Base-by-base conservation (phyloP, 2,797 vertebrate genomes). In the Phrynocephalus guinanensis region DNA sequence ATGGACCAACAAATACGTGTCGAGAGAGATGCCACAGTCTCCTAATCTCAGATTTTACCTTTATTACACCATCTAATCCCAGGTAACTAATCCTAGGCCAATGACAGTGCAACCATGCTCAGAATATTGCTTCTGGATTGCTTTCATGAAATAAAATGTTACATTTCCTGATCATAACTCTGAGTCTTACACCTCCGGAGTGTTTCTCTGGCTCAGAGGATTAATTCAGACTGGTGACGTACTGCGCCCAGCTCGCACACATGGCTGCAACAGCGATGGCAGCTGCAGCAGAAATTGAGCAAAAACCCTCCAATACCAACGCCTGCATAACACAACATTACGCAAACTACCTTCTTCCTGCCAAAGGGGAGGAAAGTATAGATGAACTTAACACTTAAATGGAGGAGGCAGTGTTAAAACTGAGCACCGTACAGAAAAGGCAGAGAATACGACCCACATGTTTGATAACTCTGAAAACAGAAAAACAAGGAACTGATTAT, bases 361-460 rank as follows among this genome's bases (percentile, higher is more conserved):
- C 71, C 52, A 28, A 66, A 7, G 71, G 11, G 5, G 86, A 1
- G 0, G 0, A 73, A 18, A 22, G 6, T 85, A 26, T 16, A 18
- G 4, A 63, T 15, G 13, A 20, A 63, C 3, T 63, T 63, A 63
- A 63, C 4, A 13, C 13, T 20, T 63, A 63, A 20, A 63, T 7
- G 66, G 11, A 18, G 63, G 67, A n/a, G 24, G 24, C 52, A 79
- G 52, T 16, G 5, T 22, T 50, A 78, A 28, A 28, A 50, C 13
- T 78, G 76, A 77, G 20, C 22, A 5, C 4, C 13, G 11, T 81
- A 60, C 22, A 67, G 20, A 82, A 82, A 24, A 26, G 44, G 30
- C 20, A 33, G 5, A 6, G 30, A 2, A 44, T 1, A 48, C 6
- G 48, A 24, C 8, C 38, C 48, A 24, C 9, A 48, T 24, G 11